phyloP scores from a whole-genome alignment of 2,797 vertebrate species.

The Eulemur coronatus region DNA sequence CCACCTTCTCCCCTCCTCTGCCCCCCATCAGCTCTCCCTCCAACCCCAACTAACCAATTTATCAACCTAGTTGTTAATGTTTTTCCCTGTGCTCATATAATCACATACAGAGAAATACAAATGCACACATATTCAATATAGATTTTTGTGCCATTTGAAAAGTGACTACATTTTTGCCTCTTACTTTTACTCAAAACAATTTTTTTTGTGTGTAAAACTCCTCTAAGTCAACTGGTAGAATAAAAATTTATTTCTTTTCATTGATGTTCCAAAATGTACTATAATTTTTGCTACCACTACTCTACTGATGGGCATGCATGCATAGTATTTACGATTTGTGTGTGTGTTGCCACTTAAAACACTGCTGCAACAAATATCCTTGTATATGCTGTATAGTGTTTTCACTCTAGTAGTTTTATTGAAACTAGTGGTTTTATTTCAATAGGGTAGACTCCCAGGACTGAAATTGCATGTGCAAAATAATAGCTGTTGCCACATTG shows the following conservation, averaged over 20 bases:
- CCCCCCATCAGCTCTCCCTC: not conserved
- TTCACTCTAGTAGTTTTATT: not conserved
- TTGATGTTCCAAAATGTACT: not conserved
- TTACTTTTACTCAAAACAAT: constrained; percentile 8
- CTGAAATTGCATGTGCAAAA: constrained; percentile 17
- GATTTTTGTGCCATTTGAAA: not conserved
- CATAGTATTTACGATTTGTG: not conserved
- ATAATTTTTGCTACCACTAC: not conserved
- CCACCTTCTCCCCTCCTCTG: not conserved
- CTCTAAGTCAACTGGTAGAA: not conserved
- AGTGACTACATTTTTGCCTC: not conserved
- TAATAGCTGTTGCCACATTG: constrained; percentile 3
- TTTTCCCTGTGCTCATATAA: not conserved
- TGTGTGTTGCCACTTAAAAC: not conserved
- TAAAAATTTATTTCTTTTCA: not conserved
- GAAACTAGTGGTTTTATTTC: not conserved
- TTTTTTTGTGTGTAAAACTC: not conserved
- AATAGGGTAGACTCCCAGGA: not conserved
- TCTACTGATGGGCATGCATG: not conserved
- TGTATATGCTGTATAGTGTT: not conserved
- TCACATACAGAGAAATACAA: not conserved
- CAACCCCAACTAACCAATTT: not conserved
- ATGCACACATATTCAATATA: not conserved
- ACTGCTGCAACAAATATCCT: not conserved
- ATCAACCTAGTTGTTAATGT: not conserved